These are phyloP conservation scores for Hylia prasina DNA, from an alignment of 2,113 vertebrate species.

Conservation along the genomic window DNA sequence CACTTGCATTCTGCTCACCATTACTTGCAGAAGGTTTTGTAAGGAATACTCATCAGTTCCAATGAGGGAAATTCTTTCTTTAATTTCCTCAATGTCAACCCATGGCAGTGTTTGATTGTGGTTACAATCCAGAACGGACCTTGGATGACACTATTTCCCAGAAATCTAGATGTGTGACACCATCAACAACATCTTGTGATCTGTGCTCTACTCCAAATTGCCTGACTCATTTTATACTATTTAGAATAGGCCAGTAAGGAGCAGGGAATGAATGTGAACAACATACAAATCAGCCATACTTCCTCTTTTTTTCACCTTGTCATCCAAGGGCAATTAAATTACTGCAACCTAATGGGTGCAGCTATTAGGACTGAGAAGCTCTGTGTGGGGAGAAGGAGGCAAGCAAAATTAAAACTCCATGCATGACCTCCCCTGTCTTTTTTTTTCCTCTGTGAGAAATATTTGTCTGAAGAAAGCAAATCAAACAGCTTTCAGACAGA, in stretches of 20 bases:
- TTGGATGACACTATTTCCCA: background rate
- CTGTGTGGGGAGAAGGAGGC: background rate
- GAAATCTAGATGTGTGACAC: background rate
- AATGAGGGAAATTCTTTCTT: background rate
- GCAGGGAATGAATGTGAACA: background rate
- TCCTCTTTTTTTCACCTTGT: background rate
- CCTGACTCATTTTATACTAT: background rate
- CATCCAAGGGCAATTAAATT: background rate
- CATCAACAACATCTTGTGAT: background rate
- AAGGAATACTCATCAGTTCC: background rate
- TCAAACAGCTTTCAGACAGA: background rate
- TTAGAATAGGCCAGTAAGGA: background rate
- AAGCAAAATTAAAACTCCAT: background rate
- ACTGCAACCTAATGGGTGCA: background rate
- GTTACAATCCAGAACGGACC: background rate
- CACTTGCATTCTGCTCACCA: background rate
- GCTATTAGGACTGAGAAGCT: background rate
- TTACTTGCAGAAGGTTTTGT: background rate
- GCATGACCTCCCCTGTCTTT: background rate
- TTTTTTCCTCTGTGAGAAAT: background rate
- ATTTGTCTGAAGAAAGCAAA: background rate
- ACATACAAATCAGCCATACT: background rate
- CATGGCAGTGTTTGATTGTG: background rate
- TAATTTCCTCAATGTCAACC: background rate
- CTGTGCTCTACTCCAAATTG: background rate